Evolutionary conservation across 2,113 vertebrate genomes (phyloP).

Genomic region (Caretta caretta): DNA sequence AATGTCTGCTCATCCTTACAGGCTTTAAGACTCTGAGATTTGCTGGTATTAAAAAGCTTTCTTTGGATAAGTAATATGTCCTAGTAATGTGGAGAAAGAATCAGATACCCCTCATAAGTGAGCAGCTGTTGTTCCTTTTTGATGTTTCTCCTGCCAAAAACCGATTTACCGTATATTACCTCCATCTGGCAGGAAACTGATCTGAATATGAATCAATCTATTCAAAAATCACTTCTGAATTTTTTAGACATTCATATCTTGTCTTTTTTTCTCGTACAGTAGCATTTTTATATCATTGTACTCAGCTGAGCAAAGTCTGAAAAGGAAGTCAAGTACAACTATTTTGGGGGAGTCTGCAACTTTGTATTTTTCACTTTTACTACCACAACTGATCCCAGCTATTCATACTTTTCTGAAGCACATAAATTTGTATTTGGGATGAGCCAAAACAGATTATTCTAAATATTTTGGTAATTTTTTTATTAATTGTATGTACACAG

Average conservation of each 20-base stretch:
- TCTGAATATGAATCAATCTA: conserved; percentile 84
- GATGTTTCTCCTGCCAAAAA: conserved; percentile 76
- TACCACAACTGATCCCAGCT: not conserved
- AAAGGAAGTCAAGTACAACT: conserved; percentile 62
- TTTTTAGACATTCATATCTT: conserved; percentile 78
- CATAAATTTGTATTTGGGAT: not conserved
- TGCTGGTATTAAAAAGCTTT: conserved; percentile 33
- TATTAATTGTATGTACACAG: not conserved
- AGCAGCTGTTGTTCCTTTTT: conserved; percentile 73
- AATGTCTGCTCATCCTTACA: not conserved
- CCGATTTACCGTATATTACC: conserved; percentile 80
- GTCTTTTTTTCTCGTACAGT: conserved; percentile 65
- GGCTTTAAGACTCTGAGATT: not conserved
- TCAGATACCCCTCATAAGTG: conserved; percentile 63
- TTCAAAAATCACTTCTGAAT: conserved; percentile 82
- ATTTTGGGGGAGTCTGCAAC: conserved; percentile 23
- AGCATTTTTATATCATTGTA: conserved; percentile 57
- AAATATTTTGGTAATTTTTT: not conserved
- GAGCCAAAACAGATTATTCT: not conserved
- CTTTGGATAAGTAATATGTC: conserved; percentile 39
- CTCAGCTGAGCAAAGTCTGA: conserved; percentile 31
- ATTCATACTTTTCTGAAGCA: not conserved
- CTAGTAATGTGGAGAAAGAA: conserved; percentile 39
- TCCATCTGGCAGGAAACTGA: conserved; percentile 85
- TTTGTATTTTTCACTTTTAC: conserved; percentile 19